These are phyloP conservation scores for Lates calcarifer DNA, from an alignment of 2,113 vertebrate genomes.

Conservation along the genomic window DNA sequence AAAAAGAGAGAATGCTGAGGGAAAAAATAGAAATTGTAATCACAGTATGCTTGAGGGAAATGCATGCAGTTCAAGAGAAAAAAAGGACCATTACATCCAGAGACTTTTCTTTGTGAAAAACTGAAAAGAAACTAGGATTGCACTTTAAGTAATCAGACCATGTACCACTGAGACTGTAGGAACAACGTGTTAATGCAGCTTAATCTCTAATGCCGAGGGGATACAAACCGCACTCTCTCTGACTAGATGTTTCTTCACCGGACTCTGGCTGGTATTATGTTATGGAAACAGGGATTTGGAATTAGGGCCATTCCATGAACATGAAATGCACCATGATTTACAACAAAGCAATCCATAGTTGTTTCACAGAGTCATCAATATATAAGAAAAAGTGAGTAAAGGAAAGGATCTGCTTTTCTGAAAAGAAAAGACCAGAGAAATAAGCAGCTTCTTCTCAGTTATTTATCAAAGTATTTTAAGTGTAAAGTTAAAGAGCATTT, in stretches of 20 bases:
- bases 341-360: slow-evolving; percentile 45
- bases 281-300: slow-evolving; percentile 53
- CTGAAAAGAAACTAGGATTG: slow-evolving; percentile 59
- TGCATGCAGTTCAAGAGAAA: slow-evolving; percentile 52
- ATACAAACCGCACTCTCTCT: slow-evolving; percentile 47
- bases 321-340: slow-evolving; percentile 43
- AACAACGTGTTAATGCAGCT: slow-evolving; percentile 69
- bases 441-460: background rate
- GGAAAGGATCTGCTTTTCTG: background rate
- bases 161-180: slow-evolving; percentile 62
- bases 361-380: slow-evolving; percentile 26
- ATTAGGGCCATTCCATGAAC: slow-evolving; percentile 50
- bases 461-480: background rate
- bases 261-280: slow-evolving; percentile 44
- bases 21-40: slow-evolving; percentile 72
- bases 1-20: slow-evolving; percentile 57
- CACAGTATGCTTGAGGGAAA: slow-evolving; percentile 76
- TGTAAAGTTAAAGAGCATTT: too few species aligned
- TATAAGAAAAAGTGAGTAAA: background rate
- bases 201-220: slow-evolving; percentile 64
- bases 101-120: slow-evolving; percentile 60
- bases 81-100: slow-evolving; percentile 44
- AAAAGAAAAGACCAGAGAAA: background rate
- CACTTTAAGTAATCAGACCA: slow-evolving; percentile 69
- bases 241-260: slow-evolving; percentile 39